Evolutionary conservation across 2,888 invertebrate species (phyloP).

Genomic region (Nephrotoma flavescens): DNA sequence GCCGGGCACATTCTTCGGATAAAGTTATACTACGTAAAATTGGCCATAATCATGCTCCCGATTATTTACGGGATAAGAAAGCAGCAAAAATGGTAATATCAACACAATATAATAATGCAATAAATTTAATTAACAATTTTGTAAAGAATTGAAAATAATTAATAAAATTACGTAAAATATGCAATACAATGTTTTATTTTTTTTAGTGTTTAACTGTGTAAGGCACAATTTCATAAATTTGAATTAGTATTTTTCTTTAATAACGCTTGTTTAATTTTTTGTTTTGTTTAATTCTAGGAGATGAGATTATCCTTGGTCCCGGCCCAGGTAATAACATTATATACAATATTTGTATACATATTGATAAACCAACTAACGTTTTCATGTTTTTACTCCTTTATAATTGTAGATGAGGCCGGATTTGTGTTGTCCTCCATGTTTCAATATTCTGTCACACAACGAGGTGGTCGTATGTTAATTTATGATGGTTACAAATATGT

Average conservation of each 20-base stretch:
- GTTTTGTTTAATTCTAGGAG: neutral
- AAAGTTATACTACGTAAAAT: conserved; percentile 22
- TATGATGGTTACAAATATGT: conserved; percentile 32
- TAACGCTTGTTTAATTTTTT: neutral
- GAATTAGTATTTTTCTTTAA: neutral
- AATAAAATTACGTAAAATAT: neutral
- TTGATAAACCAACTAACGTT: neutral
- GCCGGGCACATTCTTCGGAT: conserved; percentile 24
- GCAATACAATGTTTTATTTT: neutral
- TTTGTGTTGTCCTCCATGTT: conserved; percentile 10
- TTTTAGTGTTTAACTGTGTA: neutral
- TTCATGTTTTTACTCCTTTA: neutral
- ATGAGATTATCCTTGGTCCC: conserved; percentile 3
- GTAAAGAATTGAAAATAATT: neutral
- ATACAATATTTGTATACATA: neutral
- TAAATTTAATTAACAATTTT: neutral
- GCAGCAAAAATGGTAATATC: conserved; percentile 9
- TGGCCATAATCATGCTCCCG: conserved; percentile 23
- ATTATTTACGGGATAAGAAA: conserved; percentile 5
- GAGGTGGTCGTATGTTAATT: conserved; percentile 30
- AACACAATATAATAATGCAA: neutral
- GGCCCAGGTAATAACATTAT: neutral
- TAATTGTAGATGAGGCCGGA: neutral
- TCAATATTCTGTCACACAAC: conserved; percentile 31
- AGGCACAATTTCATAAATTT: neutral